phyloP scores from a whole-genome alignment of 2,113 vertebrate genomes.

The Pionites leucogaster region DNA sequence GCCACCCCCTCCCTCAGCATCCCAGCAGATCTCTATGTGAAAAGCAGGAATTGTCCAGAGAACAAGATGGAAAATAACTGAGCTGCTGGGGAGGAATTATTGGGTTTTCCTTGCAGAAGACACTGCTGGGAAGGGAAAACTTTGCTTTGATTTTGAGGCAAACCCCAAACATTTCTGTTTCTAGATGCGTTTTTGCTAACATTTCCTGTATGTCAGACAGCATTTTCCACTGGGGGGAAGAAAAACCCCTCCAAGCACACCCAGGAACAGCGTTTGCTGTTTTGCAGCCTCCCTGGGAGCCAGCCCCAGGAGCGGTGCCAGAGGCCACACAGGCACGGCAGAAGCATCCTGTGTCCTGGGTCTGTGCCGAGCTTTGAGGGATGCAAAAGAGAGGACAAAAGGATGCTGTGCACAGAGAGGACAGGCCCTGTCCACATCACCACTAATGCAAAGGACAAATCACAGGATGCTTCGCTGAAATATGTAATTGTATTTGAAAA shows the following conservation, averaged over 20 bases:
- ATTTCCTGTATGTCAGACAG: not conserved
- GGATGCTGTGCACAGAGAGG: not conserved
- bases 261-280: not conserved
- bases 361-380: rapidly evolving
- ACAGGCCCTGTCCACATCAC: not conserved
- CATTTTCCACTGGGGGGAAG: not conserved
- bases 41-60: not conserved
- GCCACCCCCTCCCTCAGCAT: not conserved
- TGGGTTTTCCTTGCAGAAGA: not conserved
- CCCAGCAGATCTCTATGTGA: not conserved
- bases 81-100: not conserved
- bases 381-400: not conserved
- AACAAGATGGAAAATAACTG: not conserved
- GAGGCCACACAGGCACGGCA: not conserved
- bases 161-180: not conserved
- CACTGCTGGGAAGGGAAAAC: not conserved
- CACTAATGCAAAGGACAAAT: not conserved
- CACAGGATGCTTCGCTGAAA: not conserved
- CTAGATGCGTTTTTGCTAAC: not conserved
- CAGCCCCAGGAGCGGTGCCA: not conserved
- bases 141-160: not conserved
- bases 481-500: not conserved
- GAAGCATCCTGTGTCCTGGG: not conserved
- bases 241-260: not conserved
- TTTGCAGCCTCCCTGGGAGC: not conserved